phyloP scores from a whole-genome alignment of 2,888 invertebrate species.

The Tetranychus piercei region DNA sequence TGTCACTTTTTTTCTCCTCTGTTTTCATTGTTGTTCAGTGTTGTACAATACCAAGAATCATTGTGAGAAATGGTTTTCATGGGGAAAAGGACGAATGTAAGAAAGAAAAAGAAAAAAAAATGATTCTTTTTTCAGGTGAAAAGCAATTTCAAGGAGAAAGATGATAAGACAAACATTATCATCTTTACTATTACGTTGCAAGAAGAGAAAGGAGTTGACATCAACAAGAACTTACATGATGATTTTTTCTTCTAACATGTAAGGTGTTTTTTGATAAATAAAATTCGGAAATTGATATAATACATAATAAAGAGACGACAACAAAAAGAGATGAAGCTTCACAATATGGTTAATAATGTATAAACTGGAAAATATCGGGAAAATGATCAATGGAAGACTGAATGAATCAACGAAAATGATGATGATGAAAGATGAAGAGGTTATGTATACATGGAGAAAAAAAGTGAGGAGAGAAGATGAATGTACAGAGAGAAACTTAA shows the following conservation, averaged over 20 bases:
- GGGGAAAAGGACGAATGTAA: not conserved
- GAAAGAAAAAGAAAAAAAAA: no score
- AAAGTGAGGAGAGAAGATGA: not conserved
- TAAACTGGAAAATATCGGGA: not conserved
- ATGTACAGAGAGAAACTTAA: not conserved
- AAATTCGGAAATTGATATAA: not conserved
- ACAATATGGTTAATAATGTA: not conserved
- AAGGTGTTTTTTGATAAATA: not conserved
- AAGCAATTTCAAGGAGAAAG: not conserved
- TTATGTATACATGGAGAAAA: not conserved
- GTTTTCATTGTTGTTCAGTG: no score
- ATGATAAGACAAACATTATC: not conserved
- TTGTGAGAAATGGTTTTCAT: no score
- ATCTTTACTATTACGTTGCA: not conserved
- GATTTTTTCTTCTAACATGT: not conserved
- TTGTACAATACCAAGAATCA: no score
- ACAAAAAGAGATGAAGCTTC: conserved; percentile 34
- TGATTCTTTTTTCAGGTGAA: not conserved
- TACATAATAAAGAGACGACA: not conserved
- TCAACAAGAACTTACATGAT: not conserved
- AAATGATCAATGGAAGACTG: not conserved
- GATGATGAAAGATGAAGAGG: not conserved
- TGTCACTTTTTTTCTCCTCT: no score
- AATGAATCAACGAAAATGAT: not conserved
- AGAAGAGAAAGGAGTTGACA: not conserved